Conservation (phyloP, 2,888 invertebrate species). For the Lissocephala sabroskyi region DNA sequence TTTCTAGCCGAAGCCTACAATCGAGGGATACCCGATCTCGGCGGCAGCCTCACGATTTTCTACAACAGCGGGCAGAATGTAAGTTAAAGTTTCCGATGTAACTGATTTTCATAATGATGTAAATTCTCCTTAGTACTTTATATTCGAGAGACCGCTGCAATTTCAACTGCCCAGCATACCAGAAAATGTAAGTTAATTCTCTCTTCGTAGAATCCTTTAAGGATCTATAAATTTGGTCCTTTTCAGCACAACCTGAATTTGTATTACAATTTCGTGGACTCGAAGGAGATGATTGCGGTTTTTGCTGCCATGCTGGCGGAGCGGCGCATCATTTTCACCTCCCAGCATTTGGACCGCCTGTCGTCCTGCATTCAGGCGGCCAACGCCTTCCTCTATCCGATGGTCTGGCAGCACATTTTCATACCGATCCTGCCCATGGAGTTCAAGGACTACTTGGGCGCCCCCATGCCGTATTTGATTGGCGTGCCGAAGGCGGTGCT, state of each 20-base stretch:
- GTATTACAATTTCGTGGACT: slow-evolving; percentile 97
- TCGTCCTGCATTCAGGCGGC: slow-evolving; percentile 96
- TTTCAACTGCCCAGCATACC: slow-evolving; percentile 94
- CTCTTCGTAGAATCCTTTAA: not conserved
- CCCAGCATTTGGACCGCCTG: slow-evolving; percentile 88
- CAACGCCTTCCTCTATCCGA: slow-evolving; percentile 94
- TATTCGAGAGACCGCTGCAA: slow-evolving; percentile 84
- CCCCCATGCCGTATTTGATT: slow-evolving; percentile 98
- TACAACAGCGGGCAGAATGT: slow-evolving; percentile 77
- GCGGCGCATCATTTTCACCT: slow-evolving; percentile 93
- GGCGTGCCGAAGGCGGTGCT: slow-evolving; percentile 92
- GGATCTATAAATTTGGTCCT: not conserved
- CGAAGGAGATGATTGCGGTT: slow-evolving; percentile 94
- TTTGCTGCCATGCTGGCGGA: slow-evolving; percentile 97
- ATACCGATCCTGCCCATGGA: slow-evolving; percentile 94
- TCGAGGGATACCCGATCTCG: slow-evolving; percentile 80
- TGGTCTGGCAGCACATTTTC: slow-evolving; percentile 99
- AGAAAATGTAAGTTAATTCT: slow-evolving; percentile 94
- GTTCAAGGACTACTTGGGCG: slow-evolving; percentile 90
- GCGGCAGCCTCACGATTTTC: slow-evolving; percentile 77
- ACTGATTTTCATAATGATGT: not conserved
- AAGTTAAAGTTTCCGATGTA: slow-evolving; percentile 71
- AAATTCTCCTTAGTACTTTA: slow-evolving; percentile 80
- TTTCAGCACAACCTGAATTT: slow-evolving; percentile 93
- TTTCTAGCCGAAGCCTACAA: slow-evolving; percentile 81